Percentiles rank a stretch among this genome's conserved stretches.
phyloP scores from a whole-genome alignment of 2,797 vertebrate genomes.

The Vireo griseus region DNA sequence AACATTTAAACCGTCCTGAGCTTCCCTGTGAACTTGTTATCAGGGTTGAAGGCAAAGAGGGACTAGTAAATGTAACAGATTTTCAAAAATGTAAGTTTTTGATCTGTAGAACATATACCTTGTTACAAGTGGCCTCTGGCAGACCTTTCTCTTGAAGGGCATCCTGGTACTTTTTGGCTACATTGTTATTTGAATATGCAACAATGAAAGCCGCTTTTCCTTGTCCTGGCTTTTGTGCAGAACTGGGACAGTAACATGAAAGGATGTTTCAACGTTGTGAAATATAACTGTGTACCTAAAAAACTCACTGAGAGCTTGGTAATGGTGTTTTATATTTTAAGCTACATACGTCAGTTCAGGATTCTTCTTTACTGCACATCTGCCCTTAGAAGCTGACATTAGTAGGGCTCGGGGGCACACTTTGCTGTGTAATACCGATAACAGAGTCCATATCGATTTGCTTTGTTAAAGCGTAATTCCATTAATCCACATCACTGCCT shows the following conservation, averaged over 20 bases:
- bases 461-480: neutral
- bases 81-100: neutral
- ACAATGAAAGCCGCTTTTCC: fast-evolving
- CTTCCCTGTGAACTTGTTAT: fast-evolving
- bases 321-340: neutral
- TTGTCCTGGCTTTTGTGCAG: neutral
- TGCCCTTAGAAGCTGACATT: neutral
- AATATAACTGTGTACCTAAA: neutral
- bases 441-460: neutral
- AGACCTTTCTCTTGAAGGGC: neutral
- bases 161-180: neutral
- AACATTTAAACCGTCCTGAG: neutral
- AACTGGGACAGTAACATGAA: too few relatives aligned
- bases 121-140: neutral
- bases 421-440: neutral
- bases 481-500: neutral
- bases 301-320: neutral
- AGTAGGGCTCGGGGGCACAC: neutral
- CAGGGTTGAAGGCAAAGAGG: fast-evolving
- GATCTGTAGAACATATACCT: neutral
- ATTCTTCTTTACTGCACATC: neutral
- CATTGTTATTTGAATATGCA: neutral
- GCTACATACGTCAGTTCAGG: neutral
- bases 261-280: neutral
- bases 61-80: neutral